Evolutionary conservation across 2,797 vertebrate genomes (phyloP), one percentile per base, ranked within the genome.

Genomic region (Scolopax bukidnonensis): DNA sequence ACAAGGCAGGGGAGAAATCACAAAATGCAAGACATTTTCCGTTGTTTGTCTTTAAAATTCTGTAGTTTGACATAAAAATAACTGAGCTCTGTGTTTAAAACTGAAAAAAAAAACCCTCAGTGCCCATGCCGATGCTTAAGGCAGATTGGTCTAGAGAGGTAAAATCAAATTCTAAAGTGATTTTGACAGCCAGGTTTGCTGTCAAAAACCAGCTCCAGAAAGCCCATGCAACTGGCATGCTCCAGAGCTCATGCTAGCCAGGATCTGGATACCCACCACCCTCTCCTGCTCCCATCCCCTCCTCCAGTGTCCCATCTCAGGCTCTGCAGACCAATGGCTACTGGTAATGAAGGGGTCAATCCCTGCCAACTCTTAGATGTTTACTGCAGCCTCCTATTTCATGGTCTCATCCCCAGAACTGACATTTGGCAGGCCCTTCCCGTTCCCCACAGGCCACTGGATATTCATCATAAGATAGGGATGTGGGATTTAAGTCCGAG

Each of bases 11-110:
- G 30, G 19, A 75, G 40, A 93, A 93, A 88, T 80, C 56, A 74
- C 9, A 93, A 87, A 73, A 59, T 53, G 45, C 6, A 68, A 87
- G 33, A 36, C 0, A 36, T 63, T 84, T 74, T 64, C n/a, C 40
- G 32, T 19, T 19, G 36, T 48, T 77, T 94, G 75, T 40, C 78
- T 84, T 92, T 77, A 92, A 87, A 92, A 90, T 74, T 87, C 53
- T 61, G 57, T 9, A 68, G 21, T 1, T 14, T 51, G 59, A 54
- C 20, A 47, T 38, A 73, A 83, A 84, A 83, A 64, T 25, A 67
- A 57, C 19, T 11, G 9, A 84, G 69, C 16, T 83, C 50, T 32
- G 15, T 12, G 48, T 71, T 69, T 78, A 65, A 92, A 89, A 73
- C 12, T 41, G n/a, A 12, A 76, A 73, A 67, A 69, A 67, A 14